Evolutionary conservation across 1,140 invertebrate species (phyloP).

Genomic region (Bombus superbus): DNA sequence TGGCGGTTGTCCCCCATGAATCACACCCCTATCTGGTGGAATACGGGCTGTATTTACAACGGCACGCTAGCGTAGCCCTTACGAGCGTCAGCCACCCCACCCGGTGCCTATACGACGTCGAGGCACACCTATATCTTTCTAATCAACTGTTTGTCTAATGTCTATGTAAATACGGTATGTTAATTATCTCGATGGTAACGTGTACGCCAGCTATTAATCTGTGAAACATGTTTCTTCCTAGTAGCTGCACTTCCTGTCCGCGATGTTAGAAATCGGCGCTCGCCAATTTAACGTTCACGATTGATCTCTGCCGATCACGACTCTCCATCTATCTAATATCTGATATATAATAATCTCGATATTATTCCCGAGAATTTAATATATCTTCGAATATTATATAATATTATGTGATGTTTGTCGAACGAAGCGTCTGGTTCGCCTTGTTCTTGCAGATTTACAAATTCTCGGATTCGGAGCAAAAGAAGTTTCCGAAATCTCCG

Average conservation of each 20-base stretch:
- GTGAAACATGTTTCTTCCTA: conserved; percentile 65
- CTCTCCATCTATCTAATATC: too few relatives aligned
- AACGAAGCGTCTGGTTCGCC: too few relatives aligned
- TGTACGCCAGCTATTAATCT: conserved; percentile 71
- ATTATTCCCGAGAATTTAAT: too few relatives aligned
- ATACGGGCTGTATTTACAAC: conserved; percentile 74
- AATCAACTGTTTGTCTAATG: conserved; percentile 76
- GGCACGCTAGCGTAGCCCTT: conserved; percentile 70
- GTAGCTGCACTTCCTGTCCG: conserved; percentile 52
- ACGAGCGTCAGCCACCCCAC: conserved; percentile 24
- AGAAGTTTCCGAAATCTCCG: too few relatives aligned
- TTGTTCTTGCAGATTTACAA: too few relatives aligned
- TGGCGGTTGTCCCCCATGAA: conserved; percentile 74
- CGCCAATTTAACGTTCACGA: neutral
- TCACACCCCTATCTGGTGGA: conserved; percentile 75
- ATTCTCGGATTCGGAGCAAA: too few relatives aligned
- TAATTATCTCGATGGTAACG: conserved; percentile 74
- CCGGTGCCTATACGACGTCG: conserved; percentile 22
- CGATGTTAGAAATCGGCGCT: conserved; percentile 39
- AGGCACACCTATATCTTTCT: conserved; percentile 71
- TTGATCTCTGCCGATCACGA: neutral
- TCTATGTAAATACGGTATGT: conserved; percentile 75
- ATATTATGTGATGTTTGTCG: too few relatives aligned
- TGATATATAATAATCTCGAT: too few relatives aligned
- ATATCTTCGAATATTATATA: too few relatives aligned